Evolutionary conservation across 2,797 vertebrate genomes (phyloP), one percentile per base, ranked within the genome.

Genomic region (Labeo calbasu): DNA sequence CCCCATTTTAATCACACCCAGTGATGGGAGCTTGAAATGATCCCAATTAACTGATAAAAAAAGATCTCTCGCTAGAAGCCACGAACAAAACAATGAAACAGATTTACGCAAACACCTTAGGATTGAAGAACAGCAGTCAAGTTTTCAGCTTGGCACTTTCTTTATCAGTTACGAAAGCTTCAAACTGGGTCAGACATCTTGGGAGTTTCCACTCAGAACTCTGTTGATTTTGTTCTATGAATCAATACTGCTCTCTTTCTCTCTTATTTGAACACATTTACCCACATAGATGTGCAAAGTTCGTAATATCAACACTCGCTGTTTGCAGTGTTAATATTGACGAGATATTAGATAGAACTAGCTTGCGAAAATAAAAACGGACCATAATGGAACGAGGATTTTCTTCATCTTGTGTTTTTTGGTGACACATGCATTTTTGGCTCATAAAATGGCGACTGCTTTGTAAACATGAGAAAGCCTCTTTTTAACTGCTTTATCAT

Each of bases 111-210:
- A 63, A 32, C 59, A 77, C 81, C 21, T 86, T 36, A 40, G n/a
- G 40, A 84, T 81, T 61, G 2, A 72, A 84, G 46, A 83, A 48
- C 71, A 82, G 36, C 17, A 78, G 72, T 51, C 65, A 59, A 59
- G 68, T 84, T 76, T 75, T 79, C 57, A 25, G 77, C 55, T 68
- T 79, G 80, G 43, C 80, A 80, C 48, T 88, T 84, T 84, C 86
- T 79, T 83, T 65, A 65, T 57, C 81, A 82, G 79, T 73, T 59
- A 46, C 21, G 28, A 51, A 85, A 73, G 69, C 48, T 53, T 85
- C 70, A 80, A 93, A 90, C 81, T 91, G 86, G 91, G 92, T 83
- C 91, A 91, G 76, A 87, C 79, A 69, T 85, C 69, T 71, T 85
- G 92, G 90, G 90, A 93, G 85, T 76, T 55, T 28, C 3, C 57